Conservation (phyloP, 2,888 invertebrate genomes). For the Oscheius sp. region DNA sequence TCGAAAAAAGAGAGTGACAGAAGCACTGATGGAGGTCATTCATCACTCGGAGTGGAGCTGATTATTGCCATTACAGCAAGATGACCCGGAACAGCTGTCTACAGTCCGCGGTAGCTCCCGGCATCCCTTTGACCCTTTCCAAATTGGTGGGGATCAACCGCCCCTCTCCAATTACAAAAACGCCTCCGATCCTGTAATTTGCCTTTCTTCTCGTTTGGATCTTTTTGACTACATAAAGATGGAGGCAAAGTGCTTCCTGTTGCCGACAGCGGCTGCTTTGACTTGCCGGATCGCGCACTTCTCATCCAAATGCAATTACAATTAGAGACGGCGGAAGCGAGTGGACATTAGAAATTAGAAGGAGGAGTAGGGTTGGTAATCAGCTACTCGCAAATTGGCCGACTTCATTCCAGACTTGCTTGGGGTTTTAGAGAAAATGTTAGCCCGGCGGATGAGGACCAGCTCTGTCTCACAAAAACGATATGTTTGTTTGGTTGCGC, state of each 20-base stretch:
- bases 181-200: constrained; percentile 6
- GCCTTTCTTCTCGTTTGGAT: background rate
- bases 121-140: background rate
- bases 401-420: too few species aligned
- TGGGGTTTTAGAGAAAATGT: too few species aligned
- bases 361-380: constrained; percentile 1
- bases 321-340: constrained; percentile 14
- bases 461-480: too few species aligned
- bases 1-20: background rate
- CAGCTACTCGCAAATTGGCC: constrained; percentile 1
- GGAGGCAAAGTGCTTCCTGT: constrained; percentile 19
- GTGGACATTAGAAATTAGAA: constrained; percentile 14
- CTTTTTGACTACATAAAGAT: background rate
- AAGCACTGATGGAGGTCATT: background rate
- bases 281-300: constrained; percentile 3
- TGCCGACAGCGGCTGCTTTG: constrained; percentile 22
- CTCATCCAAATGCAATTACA: constrained; percentile 21
- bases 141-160: background rate
- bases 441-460: too few species aligned
- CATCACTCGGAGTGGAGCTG: constrained; percentile 20
- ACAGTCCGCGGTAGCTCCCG: background rate
- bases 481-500: too few species aligned
- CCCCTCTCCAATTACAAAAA: constrained; percentile 11
- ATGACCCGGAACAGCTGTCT: constrained; percentile 26
- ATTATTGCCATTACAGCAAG: constrained; percentile 25